Evolutionary conservation across 1,140 invertebrate genomes (phyloP).

Genomic region (Mactra quadrangularis): DNA sequence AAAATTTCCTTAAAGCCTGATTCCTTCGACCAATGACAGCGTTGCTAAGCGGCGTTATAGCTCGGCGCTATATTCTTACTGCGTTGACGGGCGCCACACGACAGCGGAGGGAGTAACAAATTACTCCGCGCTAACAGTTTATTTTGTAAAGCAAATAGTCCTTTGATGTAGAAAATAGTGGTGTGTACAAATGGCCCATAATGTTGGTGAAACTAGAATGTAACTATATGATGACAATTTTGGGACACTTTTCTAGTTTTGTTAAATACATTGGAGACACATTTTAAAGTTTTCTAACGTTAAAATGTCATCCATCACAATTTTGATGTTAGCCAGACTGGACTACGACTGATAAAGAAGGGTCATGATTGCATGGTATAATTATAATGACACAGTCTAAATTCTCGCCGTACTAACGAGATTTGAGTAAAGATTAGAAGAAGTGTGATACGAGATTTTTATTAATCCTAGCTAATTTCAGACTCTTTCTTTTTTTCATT

Average conservation of each 20-base stretch:
- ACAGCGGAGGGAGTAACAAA: conserved; percentile 48
- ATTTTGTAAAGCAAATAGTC: conserved; percentile 55
- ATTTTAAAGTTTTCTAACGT: conserved; percentile 48
- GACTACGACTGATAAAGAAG: conserved; percentile 11
- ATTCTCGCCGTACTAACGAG: too few relatives aligned
- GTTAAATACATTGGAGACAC: conserved; percentile 53
- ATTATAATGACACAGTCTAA: too few relatives aligned
- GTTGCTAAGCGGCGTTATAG: conserved; percentile 45
- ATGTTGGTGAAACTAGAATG: conserved; percentile 56
- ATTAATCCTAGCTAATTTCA: too few relatives aligned
- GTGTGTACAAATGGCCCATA: conserved; percentile 48
- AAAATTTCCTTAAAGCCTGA: too few relatives aligned
- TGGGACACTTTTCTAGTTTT: conserved; percentile 21
- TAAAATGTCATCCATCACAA: conserved; percentile 52
- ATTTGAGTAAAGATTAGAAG: too few relatives aligned
- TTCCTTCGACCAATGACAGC: conserved; percentile 44
- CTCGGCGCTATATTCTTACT: conserved; percentile 25
- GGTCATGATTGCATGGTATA: background rate
- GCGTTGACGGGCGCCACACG: conserved; percentile 60
- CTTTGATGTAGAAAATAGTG: conserved; percentile 55
- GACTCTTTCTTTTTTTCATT: too few relatives aligned
- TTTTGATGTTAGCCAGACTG: conserved; percentile 52
- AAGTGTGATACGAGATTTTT: too few relatives aligned
- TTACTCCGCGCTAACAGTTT: conserved; percentile 57
- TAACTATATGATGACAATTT: conserved; percentile 17